A percentile compares a stretch with the other conserved stretches of the same genome.
phyloP scores from a whole-genome alignment of 2,797 vertebrate species.

The Eospalax fontanierii region DNA sequence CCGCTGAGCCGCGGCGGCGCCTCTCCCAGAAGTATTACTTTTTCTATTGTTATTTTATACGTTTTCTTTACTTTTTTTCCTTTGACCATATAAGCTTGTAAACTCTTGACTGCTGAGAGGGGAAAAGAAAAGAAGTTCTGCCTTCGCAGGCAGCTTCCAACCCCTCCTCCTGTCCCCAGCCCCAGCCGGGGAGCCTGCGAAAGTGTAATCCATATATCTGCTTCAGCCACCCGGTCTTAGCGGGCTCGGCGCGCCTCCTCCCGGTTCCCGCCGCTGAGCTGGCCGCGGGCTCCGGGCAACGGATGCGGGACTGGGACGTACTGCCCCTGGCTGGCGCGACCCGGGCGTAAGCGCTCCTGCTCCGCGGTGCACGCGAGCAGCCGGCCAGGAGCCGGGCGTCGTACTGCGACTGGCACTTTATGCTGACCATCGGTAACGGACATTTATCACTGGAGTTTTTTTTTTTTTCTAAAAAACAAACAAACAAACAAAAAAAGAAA shows the following conservation, averaged over 20 bases:
- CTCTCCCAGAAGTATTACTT: conserved; percentile 89
- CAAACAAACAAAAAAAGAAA: no score
- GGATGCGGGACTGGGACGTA: background rate
- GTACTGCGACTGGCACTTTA: conserved; percentile 99
- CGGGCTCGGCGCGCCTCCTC: background rate
- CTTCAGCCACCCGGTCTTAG: conserved; percentile 62
- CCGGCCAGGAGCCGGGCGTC: conserved; percentile 77
- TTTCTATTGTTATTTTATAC: conserved; percentile 88
- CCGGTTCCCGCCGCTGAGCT: background rate
- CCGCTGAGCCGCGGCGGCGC: conserved; percentile 72
- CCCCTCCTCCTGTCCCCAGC: background rate
- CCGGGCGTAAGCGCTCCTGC: background rate
- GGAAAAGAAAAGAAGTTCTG: conserved; percentile 42
- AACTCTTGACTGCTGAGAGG: conserved; percentile 87
- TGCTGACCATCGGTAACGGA: conserved; percentile 97
- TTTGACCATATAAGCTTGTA: conserved; percentile 89
- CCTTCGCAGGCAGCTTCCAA: conserved; percentile 8
- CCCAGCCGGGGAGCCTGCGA: conserved; percentile 73
- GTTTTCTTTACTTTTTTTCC: conserved; percentile 81
- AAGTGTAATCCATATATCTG: conserved; percentile 83
- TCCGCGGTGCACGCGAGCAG: conserved; percentile 85
- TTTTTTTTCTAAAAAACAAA: no score
- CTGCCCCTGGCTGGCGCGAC: background rate
- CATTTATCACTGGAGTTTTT: conserved; percentile 99
- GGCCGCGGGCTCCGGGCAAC: background rate